These are phyloP conservation scores for Pelecanus crispus DNA, from an alignment of 2,113 vertebrate genomes.

Conservation along the genomic window DNA sequence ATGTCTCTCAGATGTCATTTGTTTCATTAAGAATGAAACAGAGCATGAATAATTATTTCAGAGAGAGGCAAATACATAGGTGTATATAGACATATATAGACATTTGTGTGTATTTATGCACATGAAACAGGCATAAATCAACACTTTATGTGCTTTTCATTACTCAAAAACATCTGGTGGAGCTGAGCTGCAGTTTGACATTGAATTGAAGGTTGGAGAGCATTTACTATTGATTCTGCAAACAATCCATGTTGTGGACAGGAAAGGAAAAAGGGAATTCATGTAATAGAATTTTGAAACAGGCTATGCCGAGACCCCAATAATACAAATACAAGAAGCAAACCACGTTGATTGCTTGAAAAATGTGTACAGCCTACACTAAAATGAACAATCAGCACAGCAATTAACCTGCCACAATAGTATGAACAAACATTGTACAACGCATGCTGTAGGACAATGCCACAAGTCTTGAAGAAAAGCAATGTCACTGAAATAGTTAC, in stretches of 20 bases:
- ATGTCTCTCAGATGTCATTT: background rate
- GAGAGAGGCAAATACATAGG: background rate
- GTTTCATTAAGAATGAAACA: background rate
- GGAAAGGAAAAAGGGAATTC: background rate
- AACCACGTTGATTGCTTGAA: background rate
- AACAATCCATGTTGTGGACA: background rate
- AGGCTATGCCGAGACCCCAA: background rate
- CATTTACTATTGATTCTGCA: background rate
- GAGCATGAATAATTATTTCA: background rate
- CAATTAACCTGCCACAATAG: background rate
- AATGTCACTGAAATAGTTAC: background rate
- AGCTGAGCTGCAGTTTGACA: background rate
- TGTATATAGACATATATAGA: background rate
- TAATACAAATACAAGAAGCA: background rate
- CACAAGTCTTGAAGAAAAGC: background rate
- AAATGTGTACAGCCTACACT: background rate
- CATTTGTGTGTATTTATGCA: background rate
- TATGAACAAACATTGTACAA: background rate
- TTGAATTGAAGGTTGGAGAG: background rate
- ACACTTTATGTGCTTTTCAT: background rate
- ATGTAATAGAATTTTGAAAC: background rate
- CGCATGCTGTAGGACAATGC: accelerated
- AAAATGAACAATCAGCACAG: background rate
- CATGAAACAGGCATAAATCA: background rate
- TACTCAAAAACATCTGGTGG: background rate